Percentiles rank a stretch among this genome's conserved stretches.
Evolutionary conservation across 2,113 vertebrate genomes (phyloP).

Genomic region (Synodontis membranacea): DNA sequence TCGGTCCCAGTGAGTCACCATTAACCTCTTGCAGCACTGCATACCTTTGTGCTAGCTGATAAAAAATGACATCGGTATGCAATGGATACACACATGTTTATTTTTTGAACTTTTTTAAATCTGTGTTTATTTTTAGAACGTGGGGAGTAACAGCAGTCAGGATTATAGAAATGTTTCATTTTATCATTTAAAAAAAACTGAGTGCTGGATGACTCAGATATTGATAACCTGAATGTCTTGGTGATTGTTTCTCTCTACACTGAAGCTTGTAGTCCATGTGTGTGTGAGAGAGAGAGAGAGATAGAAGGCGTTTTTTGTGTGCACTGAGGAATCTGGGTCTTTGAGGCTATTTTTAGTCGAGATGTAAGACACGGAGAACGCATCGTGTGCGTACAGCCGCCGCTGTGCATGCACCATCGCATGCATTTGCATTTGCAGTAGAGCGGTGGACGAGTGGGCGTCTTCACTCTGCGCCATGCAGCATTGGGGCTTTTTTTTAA

Average conservation of each 20-base stretch:
- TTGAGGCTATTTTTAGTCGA: constrained; percentile 72
- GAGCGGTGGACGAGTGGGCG: background rate
- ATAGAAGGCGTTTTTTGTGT: constrained; percentile 30
- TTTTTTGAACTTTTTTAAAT: no score
- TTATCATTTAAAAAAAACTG: background rate
- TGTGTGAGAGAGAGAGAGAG: constrained; percentile 6
- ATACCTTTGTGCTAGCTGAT: constrained; percentile 53
- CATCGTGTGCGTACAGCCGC: constrained; percentile 62
- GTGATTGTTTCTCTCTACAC: background rate
- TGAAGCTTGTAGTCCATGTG: background rate
- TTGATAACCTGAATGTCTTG: background rate
- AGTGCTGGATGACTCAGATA: background rate
- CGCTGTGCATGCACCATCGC: constrained; percentile 23
- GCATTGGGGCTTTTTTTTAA: background rate
- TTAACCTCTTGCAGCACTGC: constrained; percentile 54
- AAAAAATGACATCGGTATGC: constrained; percentile 47
- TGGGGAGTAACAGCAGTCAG: no score
- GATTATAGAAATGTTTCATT: no score
- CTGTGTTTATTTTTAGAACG: background rate
- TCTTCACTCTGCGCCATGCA: background rate
- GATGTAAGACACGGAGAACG: constrained; percentile 70
- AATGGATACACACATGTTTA: background rate
- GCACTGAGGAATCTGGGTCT: constrained; percentile 71
- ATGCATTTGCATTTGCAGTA: constrained; percentile 20
- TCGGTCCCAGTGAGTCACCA: constrained; percentile 46